Base-by-base conservation (phyloP, 92 coral and sea anemone species). In the Epizoanthus rinbou region DNA sequence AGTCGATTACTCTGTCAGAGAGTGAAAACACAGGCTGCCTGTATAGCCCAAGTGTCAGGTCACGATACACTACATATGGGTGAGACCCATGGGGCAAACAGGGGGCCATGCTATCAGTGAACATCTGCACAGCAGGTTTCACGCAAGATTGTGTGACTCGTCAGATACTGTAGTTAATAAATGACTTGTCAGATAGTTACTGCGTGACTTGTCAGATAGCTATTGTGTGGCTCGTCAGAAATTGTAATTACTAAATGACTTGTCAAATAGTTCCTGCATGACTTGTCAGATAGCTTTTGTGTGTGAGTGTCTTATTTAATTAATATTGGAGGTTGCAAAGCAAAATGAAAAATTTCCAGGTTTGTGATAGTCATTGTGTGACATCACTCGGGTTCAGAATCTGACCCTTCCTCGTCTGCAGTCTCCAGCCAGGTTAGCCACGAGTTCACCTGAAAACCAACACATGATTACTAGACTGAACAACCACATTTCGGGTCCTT, bases 381-480 rank as follows among this genome's bases (percentile, higher is more conserved):
- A 66, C 64, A 2, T 87, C 87, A 95, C 85, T 96, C 99, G 54
- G 98, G 96, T 86, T 96, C 99, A 54, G 99, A 96, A 80, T 96
- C 99, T 9, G 99, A 88, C 25, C 99, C 97, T 74, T 96, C 99
- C 69, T 96, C 99, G 31, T 94, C 99, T 62, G 99, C 99, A 5
- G 99, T 96, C 76, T 96, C 99, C 72, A 96, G 86, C 99, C 99
- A 96, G 4, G 99, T 96, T 54, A 96, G 91, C 99, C 99, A 96
- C 50, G 99, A 87, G 85, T 96, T 96, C 65, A 96, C 99, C 99
- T 96, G 84, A 5, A 73, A 64, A 81, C 5, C 80, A 21, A 81
- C 31, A 41, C 24, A 63, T 22, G 11, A 5, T 57, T 14, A 35
- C 56, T 54, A 9, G 47, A 17, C 37, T 31, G 28, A 37, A 8